Conservation (phyloP, 2,888 invertebrate species). For the Aplocera efformata region DNA sequence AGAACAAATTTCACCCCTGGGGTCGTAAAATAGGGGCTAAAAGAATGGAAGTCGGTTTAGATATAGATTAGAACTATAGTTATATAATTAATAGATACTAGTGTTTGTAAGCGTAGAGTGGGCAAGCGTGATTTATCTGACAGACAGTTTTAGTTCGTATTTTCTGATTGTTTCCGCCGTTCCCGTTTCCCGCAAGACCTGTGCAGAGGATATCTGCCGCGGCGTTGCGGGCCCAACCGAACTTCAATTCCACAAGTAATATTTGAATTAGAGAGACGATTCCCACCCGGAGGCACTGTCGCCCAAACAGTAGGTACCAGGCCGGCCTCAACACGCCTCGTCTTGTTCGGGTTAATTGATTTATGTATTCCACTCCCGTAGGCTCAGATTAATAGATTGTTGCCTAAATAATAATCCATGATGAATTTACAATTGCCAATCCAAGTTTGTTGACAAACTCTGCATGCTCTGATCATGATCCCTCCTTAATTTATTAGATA, state of each 20-base stretch:
- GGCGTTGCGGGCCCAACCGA: slow-evolving; percentile 42
- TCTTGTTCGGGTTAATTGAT: slow-evolving; percentile 73
- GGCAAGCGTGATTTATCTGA: too few relatives aligned
- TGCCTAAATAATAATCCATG: slow-evolving; percentile 65
- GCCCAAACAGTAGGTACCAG: slow-evolving; percentile 50
- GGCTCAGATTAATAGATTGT: slow-evolving; percentile 66
- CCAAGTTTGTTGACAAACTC: slow-evolving; percentile 34
- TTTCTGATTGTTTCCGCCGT: too few relatives aligned
- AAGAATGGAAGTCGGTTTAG: too few relatives aligned
- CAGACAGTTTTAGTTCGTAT: too few relatives aligned
- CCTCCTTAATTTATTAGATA: too few relatives aligned
- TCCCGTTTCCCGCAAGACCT: too few relatives aligned
- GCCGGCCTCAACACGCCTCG: slow-evolving; percentile 60
- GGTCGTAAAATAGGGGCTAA: too few relatives aligned
- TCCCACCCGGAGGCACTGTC: slow-evolving; percentile 56
- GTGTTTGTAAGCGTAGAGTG: too few relatives aligned
- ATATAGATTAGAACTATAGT: too few relatives aligned
- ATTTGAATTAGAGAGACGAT: slow-evolving; percentile 72
- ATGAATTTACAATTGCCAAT: slow-evolving; percentile 61
- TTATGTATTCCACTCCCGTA: slow-evolving; percentile 62
- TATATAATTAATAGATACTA: too few relatives aligned
- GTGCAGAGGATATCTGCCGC: slow-evolving; percentile 20
- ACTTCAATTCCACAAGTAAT: slow-evolving; percentile 72
- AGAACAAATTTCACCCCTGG: too few relatives aligned
- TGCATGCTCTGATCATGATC: not conserved